Evolutionary conservation across 2,888 invertebrate species (phyloP).

Genomic region (Ophioninae sp.): DNA sequence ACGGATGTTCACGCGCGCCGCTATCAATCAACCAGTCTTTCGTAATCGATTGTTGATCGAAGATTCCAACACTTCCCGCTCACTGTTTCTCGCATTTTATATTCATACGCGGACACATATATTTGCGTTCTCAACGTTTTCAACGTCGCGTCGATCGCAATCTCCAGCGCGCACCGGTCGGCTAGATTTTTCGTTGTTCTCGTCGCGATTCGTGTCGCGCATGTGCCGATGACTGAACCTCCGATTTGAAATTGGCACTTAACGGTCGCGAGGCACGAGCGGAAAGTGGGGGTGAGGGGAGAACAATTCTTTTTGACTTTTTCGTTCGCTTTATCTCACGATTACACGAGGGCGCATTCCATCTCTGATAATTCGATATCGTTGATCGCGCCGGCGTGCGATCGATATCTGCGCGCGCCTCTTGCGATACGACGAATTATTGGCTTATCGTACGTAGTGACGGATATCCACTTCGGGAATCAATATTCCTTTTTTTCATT

Average conservation of each 20-base stretch:
- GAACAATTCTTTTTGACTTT: neutral
- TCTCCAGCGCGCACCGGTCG: neutral
- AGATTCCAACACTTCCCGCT: neutral
- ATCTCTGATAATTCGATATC: slow-evolving; percentile 31
- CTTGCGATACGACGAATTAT: neutral
- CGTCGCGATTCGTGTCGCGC: neutral
- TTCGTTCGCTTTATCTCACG: slow-evolving; percentile 22
- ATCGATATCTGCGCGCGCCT: slow-evolving; percentile 40
- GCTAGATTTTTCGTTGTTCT: slow-evolving; percentile 3
- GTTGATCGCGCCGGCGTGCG: slow-evolving; percentile 23
- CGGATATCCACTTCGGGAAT: neutral
- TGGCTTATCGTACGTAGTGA: neutral
- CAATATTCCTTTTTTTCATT: neutral
- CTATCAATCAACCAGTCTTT: slow-evolving; percentile 12
- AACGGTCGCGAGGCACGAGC: neutral
- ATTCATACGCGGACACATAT: neutral
- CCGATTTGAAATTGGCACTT: neutral
- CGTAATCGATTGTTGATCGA: neutral
- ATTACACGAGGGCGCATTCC: slow-evolving; percentile 4
- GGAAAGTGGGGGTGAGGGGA: too few relatives aligned
- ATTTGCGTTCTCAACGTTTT: neutral
- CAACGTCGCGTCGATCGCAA: neutral
- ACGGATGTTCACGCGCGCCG: neutral
- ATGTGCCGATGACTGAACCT: neutral
- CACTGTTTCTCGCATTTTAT: neutral